Base-by-base conservation (phyloP, 2,113 vertebrate genomes). In the Elephantulus edwardii region DNA sequence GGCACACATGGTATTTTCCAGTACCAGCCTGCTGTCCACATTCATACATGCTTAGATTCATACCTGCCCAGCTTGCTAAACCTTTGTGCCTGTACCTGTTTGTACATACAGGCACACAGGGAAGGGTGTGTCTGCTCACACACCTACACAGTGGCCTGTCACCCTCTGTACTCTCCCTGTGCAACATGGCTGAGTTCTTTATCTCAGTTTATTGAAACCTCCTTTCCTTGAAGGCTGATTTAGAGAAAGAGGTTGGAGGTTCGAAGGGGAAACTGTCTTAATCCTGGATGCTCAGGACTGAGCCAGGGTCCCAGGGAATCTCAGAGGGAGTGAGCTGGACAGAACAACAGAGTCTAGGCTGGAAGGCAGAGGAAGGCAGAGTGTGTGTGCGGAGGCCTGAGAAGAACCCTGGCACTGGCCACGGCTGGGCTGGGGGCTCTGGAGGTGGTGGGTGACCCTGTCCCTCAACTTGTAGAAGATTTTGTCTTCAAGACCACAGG, bases 141-240 rank as follows among this genome's bases (percentile, higher is more conserved):
- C 1, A 4, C 48, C 48, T 19, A 20, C 14, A 1, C 13, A 1
- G 11, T 1, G 17, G 11, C 52, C 5, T 12, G 30, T 17, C 26
- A 54, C 82, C 22, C 6, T 52, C 50, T 10, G 16, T 19, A 48
- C 2, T 46, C 28, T 28, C 74, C 35, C 52, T 17, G 28, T 66
- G 70, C 33, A 77, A 6, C 20, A 1, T 68, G 71, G 35, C 64
- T 48, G 74, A 92, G 62, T 62, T 84, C 35, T 76, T 91, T 75
- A 62, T 40, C n/a, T 42, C 28, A 10, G 3, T 94, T 96, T 96
- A 94, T 96, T 96, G 88, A 88, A 80, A 68, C 60, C 71, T 91
- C 54, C 26, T 38, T 30, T 77, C 42, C 71, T 44, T 19, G 14
- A 74, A 48, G 26, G 71, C 42, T 46, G 44, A 33, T 48, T 75